phyloP scores from a whole-genome alignment of 2,113 vertebrate genomes.

The Rhagologus leucostigma region DNA sequence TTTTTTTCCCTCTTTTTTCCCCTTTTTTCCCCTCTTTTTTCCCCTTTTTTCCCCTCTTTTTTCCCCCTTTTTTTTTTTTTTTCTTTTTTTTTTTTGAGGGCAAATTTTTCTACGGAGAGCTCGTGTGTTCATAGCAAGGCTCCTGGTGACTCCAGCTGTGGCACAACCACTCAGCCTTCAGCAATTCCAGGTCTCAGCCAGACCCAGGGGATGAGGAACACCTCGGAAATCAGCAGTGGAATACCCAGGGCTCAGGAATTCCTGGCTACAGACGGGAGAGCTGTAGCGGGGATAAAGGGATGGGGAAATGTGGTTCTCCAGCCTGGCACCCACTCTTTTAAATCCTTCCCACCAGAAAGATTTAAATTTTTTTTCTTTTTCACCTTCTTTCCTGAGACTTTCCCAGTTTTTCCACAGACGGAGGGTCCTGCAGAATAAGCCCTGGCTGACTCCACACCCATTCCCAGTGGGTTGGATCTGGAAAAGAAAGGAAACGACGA shows the following conservation, averaged over 20 bases:
- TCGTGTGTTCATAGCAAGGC: neutral
- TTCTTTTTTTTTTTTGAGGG: neutral
- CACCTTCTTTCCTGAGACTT: neutral
- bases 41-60: accelerated
- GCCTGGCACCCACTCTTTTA: neutral
- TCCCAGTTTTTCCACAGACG: neutral
- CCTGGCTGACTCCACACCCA: neutral
- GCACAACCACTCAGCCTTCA: neutral
- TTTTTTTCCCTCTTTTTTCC: too few relatives aligned
- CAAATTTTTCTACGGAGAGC: neutral
- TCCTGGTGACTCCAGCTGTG: neutral
- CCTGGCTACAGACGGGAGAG: neutral
- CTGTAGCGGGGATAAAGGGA: neutral
- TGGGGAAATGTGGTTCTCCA: neutral
- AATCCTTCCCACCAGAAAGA: neutral
- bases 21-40: too few relatives aligned
- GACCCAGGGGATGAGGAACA: neutral
- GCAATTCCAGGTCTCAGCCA: neutral
- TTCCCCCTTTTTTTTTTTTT: neutral
- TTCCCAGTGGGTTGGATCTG: neutral
- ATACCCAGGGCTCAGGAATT: neutral
- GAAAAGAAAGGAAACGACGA: neutral
- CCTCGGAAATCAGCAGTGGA: neutral
- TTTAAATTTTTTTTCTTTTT: neutral
- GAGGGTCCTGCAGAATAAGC: neutral